These are phyloP conservation scores for Vanessa atalanta DNA, from an alignment of 1,140 invertebrate species.

Conservation along the genomic window DNA sequence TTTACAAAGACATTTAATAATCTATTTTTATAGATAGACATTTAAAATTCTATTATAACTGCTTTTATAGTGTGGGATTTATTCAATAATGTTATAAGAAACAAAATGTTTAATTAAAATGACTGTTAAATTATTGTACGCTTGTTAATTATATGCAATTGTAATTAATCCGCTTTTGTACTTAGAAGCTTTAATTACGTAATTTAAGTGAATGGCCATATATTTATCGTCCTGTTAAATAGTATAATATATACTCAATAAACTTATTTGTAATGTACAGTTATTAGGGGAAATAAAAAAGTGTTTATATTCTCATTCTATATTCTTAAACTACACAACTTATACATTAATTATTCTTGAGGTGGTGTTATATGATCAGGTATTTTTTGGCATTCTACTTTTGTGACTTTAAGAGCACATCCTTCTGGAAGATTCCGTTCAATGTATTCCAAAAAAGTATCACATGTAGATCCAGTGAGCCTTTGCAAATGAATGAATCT, in stretches of 20 bases:
- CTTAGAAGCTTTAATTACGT: constrained; percentile 1
- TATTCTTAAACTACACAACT: constrained; percentile 42
- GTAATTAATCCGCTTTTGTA: constrained; percentile 5
- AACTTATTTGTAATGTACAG: constrained; percentile 7
- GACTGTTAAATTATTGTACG: constrained; percentile 20
- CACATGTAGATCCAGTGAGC: constrained; percentile 96
- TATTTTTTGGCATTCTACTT: constrained; percentile 84
- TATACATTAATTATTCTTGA: constrained; percentile 49
- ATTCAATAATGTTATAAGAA: constrained; percentile 14
- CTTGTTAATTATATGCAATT: constrained; percentile 11
- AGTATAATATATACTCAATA: background rate
- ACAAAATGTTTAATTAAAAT: background rate
- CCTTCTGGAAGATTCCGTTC: constrained; percentile 98
- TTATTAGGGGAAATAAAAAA: constrained; percentile 26
- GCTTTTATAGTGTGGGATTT: constrained; percentile 8
- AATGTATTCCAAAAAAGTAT: constrained; percentile 98
- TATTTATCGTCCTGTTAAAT: constrained; percentile 1
- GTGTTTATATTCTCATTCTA: constrained; percentile 15
- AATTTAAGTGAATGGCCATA: constrained; percentile 2
- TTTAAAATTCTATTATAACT: background rate
- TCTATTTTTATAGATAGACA: constrained; percentile 1
- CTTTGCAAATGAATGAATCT: constrained; percentile 90
- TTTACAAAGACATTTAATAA: constrained; percentile 29
- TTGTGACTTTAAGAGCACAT: constrained; percentile 96
- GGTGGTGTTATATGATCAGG: constrained; percentile 81